phyloP scores from a whole-genome alignment of 2,113 vertebrate genomes.

The Poecilia latipinna region DNA sequence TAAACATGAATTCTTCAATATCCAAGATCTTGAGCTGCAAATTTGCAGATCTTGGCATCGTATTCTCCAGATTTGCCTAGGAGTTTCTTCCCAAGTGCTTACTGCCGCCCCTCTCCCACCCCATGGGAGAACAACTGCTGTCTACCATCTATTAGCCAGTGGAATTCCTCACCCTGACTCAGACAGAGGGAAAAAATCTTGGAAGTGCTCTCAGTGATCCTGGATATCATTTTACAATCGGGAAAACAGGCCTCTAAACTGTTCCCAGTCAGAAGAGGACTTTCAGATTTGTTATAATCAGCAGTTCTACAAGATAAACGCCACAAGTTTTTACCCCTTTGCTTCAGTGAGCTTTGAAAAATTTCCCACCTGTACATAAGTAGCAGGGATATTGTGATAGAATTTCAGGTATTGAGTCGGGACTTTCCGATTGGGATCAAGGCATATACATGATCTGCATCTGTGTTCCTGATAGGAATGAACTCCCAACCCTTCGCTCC shows the following conservation, averaged over 20 bases:
- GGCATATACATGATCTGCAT: neutral
- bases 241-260: slow-evolving; percentile 69
- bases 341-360: slow-evolving; percentile 25
- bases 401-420: neutral
- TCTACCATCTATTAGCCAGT: slow-evolving; percentile 57
- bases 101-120: slow-evolving; percentile 3
- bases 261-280: slow-evolving; percentile 69
- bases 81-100: slow-evolving; percentile 58
- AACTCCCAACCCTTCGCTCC: neutral
- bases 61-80: slow-evolving; percentile 35
- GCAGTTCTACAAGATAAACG: slow-evolving; percentile 56
- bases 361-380: slow-evolving; percentile 7
- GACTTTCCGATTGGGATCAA: neutral
- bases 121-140: slow-evolving; percentile 77
- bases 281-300: slow-evolving; percentile 65
- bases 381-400: neutral
- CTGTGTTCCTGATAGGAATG: neutral
- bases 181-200: slow-evolving; percentile 43
- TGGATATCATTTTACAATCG: slow-evolving; percentile 74
- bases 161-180: slow-evolving; percentile 65
- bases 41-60: slow-evolving; percentile 56
- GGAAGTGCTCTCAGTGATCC: slow-evolving; percentile 72
- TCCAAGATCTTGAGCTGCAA: slow-evolving; percentile 50
- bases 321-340: slow-evolving; percentile 16
- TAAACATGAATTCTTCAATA: slow-evolving; percentile 40